These are phyloP conservation scores for Callochromis pleurospilus DNA, from an alignment of 2,113 vertebrate species.

Conservation along the genomic window DNA sequence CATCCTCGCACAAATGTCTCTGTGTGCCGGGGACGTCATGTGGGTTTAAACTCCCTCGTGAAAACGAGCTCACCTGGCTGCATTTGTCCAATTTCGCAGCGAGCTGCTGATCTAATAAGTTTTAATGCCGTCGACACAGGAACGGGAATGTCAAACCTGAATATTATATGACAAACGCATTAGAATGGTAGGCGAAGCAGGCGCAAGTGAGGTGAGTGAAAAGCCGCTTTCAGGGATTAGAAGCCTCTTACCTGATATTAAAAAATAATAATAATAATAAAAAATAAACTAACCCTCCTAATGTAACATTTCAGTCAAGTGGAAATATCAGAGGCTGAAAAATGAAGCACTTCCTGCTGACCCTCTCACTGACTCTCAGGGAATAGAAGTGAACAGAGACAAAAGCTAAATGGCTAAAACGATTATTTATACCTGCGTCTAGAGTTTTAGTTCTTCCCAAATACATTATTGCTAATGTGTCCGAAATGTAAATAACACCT, in stretches of 20 bases:
- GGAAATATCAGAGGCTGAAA: neutral
- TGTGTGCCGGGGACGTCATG: neutral
- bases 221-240: neutral
- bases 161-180: neutral
- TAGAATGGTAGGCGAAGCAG: neutral
- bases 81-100: neutral
- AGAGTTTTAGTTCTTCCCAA: neutral
- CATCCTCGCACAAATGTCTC: neutral
- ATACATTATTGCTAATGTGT: neutral
- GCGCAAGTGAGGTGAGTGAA: neutral
- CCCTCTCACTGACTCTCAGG: neutral
- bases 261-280: neutral
- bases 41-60: neutral
- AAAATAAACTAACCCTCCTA: neutral
- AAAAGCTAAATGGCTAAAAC: neutral
- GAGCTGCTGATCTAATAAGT: neutral
- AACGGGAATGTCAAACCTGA: neutral
- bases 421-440: fast-evolving
- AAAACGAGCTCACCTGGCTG: neutral
- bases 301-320: neutral
- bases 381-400: neutral
- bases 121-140: neutral
- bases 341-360: neutral
- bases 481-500: neutral
- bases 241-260: neutral